Base-by-base conservation (phyloP, 1,140 invertebrate genomes). In the Ridgeia piscesae region DNA sequence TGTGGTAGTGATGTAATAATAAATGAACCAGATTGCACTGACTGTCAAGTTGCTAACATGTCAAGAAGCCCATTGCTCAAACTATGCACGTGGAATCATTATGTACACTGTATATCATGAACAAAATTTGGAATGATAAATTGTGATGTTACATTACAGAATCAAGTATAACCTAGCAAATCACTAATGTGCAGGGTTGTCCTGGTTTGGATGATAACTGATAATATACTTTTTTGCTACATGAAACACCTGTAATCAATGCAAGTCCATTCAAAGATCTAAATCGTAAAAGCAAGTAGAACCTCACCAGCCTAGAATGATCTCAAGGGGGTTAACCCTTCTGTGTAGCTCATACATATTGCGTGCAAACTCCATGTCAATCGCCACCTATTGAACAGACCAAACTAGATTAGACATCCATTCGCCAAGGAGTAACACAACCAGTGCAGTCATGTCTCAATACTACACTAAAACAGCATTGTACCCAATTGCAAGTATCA, bases 231-330 rank as follows among this genome's bases (percentile, higher is more conserved):
- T 91, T 33, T 35, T 35, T 91, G 21, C n/a, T 34, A 92, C 91
- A n/a, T 92, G 31, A 35, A 92, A 17, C 33, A 34, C 91, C 11
- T 34, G 6, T 34, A 91, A 33, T 91, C 91, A 34, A 34, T 34
- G 35, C 6, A 88, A 33, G 50, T 33, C n/a, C 33, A 89, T 92
- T 90, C n/a, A n/a, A 90, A n/a, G n/a, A 92, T 34, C 17, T 42
- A 11, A 42, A 42, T 42, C 42, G 4, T 42, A 50, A 21, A 11
- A 50, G 48, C 42, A 89, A 31, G 34, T 27, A 90, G 34, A 17
- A 89, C 94, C 95, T 98, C 98, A 99, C 99, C 99, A 99, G 33
- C 99, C 98, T 92, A 99, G 98, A 95, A 99, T 99, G 93, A 97
- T 97, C 96, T 99, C 98, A 92, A 93, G 97, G 1, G 98, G 97